Percentiles rank a stretch among this genome's conserved stretches.
These are phyloP conservation scores for Sus scrofa DNA, from an alignment of 2,113 vertebrate species.

Conservation along the genomic window DNA sequence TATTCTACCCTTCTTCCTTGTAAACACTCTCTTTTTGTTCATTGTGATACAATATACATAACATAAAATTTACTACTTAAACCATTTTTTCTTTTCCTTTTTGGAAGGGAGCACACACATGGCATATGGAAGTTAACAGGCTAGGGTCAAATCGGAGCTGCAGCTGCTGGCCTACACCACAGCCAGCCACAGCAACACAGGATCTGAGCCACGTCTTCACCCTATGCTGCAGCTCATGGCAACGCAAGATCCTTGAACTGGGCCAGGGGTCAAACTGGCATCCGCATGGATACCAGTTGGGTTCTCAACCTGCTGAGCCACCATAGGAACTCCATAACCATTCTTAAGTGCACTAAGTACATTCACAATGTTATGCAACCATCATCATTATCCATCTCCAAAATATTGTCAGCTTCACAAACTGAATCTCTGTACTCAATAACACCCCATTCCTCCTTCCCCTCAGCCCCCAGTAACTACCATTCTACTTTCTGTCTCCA, in stretches of 20 bases:
- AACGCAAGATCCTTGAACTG: no score
- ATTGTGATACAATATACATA: not conserved
- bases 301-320: no score
- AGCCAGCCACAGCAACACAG: no score
- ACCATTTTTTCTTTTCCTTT: not conserved
- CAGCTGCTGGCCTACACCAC: no score
- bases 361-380: not conserved
- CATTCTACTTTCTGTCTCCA: not conserved
- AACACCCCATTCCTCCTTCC: not conserved
- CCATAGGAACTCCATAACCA: not conserved
- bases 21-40: not conserved
- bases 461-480: not conserved
- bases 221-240: no score
- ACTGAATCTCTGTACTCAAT: not conserved
- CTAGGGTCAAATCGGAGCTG: no score
- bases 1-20: not conserved
- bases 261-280: no score
- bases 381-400: not conserved
- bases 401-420: not conserved
- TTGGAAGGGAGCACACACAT: no score
- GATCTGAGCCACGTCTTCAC: no score
- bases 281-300: no score
- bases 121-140: no score
- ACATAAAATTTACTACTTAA: not conserved
- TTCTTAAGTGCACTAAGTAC: not conserved